Evolutionary conservation across 2,797 vertebrate species (phyloP).

Genomic region (Tapera naevia): DNA sequence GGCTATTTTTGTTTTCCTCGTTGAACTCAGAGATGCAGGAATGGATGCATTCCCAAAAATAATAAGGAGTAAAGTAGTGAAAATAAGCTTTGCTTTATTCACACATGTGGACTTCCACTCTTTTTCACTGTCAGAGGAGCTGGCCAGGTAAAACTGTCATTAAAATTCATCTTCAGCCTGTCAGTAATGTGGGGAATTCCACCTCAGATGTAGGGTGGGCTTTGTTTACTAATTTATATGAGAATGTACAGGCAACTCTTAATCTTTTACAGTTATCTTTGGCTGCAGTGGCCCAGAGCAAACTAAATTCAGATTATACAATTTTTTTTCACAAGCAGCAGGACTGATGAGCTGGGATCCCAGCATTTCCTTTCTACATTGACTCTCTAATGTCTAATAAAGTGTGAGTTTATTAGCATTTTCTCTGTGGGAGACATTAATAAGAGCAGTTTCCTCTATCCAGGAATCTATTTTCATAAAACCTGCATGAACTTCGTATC

Average conservation of each 20-base stretch:
- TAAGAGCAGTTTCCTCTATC: not conserved
- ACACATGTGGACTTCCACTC: not conserved
- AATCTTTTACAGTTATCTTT: not conserved
- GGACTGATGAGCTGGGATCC: not conserved
- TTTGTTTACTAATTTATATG: not conserved
- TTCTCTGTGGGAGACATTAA: slow-evolving; percentile 15
- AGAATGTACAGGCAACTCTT: not conserved
- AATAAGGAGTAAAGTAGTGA: not conserved
- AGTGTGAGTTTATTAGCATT: slow-evolving; percentile 15
- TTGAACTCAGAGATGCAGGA: not conserved
- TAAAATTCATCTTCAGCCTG: not conserved
- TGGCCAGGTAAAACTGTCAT: not conserved
- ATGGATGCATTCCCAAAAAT: not conserved
- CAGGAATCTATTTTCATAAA: slow-evolving; percentile 33
- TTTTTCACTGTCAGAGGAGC: not conserved
- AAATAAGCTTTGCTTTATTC: slow-evolving; percentile 26
- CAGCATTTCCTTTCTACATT: not conserved
- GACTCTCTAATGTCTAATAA: slow-evolving; percentile 15
- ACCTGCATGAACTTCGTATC: not conserved
- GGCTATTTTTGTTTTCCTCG: slow-evolving; percentile 8
- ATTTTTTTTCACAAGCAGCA: not conserved
- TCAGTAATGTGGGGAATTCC: not conserved
- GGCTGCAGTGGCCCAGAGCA: not conserved
- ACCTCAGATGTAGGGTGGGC: not conserved
- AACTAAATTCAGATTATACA: not conserved